Evolutionary conservation across 2,888 invertebrate species (phyloP), one percentile per base, ranked within the genome.

Genomic region (Hypercompe scribonia): DNA sequence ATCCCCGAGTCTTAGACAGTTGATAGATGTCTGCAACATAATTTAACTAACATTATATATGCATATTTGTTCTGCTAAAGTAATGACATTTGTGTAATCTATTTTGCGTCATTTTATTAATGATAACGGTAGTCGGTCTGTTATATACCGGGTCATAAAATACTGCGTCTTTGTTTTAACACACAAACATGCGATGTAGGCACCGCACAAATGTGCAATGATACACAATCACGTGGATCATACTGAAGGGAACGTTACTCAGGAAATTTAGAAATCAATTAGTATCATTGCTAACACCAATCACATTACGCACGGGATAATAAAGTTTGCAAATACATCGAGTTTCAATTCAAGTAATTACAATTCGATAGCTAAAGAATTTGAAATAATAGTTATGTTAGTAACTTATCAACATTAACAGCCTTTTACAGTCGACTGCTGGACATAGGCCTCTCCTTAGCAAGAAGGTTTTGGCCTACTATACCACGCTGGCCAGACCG

Each of bases 11-110:
- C 65, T 72, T 21, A 24, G 64, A 18, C 68, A 36, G 70, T 68
- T 79, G 76, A 80, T 72, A 34, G 65, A 80, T 82, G 70, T 54
- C 24, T 54, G 10, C 10, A 54, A 54, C 50, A 54, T 54, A 46
- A 11, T 42, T 8, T 15, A 65, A 61, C 63, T 61, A 33, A 63
- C 21, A 39, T 72, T 72, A 67, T 18, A 70, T 70, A 72, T 71
- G 74, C 70, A 73, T 73, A 18, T 58, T 39, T 50, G 72, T 72
- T 79, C 77, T 77, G 65, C 64, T 68, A 18, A 13, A 65, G 39
- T 58, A 70, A 75, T 71, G 68, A 70, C 63, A 68, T 65, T 64
- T n/a, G 28, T 63, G 28, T 65, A 42, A 65, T 65, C 39, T 65
- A 65, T 65, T 65, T 42, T 39, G 21, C 42, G 31, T 11, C 39